phyloP scores from a whole-genome alignment of 2,113 vertebrate genomes.

The Lophura nycthemera region DNA sequence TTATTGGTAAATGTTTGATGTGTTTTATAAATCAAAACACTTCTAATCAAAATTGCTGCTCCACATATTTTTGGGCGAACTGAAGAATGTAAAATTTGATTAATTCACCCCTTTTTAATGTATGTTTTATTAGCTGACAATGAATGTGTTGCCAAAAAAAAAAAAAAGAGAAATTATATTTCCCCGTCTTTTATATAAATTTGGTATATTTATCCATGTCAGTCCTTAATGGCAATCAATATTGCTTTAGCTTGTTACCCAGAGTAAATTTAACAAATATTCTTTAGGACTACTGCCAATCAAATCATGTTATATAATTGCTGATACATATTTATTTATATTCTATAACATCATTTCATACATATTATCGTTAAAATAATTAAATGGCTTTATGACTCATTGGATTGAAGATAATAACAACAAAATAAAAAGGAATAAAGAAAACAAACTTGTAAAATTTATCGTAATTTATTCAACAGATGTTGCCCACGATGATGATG shows the following conservation, averaged over 20 bases:
- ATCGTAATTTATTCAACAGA: not conserved
- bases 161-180: not conserved
- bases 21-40: conserved; percentile 36
- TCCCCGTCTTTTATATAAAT: not conserved
- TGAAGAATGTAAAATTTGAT: not conserved
- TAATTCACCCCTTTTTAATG: not conserved
- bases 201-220: not conserved
- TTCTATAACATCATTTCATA: not conserved
- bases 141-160: not conserved
- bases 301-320: not conserved
- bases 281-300: not conserved
- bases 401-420: not conserved
- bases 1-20: conserved; percentile 25
- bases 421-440: not conserved
- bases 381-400: not conserved
- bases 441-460: not conserved
- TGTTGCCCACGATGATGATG: not conserved
- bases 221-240: not conserved
- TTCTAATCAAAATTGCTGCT: conserved; percentile 21
- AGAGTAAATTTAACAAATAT: not conserved
- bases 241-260: not conserved
- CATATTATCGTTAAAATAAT: not conserved
- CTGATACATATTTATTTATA: not conserved
- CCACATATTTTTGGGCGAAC: not conserved
- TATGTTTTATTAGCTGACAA: not conserved